A percentile compares a stretch with the other conserved stretches of the same genome.
Conservation (phyloP, 2,888 invertebrate species). For the Xestia c-nigrum region DNA sequence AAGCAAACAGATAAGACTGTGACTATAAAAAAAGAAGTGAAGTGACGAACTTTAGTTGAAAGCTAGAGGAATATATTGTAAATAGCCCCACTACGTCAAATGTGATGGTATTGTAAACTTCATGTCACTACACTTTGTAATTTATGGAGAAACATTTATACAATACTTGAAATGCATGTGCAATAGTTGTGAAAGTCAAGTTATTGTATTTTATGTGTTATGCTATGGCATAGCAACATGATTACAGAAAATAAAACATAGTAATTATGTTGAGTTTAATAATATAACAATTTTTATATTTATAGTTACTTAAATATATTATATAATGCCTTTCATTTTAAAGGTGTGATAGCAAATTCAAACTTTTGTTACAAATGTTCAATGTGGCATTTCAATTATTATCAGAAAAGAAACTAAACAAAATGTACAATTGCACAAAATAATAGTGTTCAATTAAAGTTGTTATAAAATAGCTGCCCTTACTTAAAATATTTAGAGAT, state of each 20-base stretch:
- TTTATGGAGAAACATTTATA: conserved; percentile 40
- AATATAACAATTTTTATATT: conserved; percentile 36
- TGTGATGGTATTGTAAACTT: conserved; percentile 57
- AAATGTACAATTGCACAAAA: conserved; percentile 60
- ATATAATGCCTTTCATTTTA: conserved; percentile 27
- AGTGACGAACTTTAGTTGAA: conserved; percentile 69
- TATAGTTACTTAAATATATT: conserved; percentile 22
- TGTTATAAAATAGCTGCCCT: conserved; percentile 47
- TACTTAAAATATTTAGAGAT: conserved; percentile 42
- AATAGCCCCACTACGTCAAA: conserved; percentile 39
- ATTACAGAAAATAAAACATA: conserved; percentile 29
- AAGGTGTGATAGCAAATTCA: background rate
- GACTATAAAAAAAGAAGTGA: conserved; percentile 82
- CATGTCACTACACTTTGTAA: conserved; percentile 35
- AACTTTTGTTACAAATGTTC: conserved; percentile 49
- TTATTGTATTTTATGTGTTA: conserved; percentile 45
- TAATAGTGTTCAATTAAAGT: conserved; percentile 63
- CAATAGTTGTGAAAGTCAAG: conserved; percentile 61
- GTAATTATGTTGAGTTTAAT: conserved; percentile 40
- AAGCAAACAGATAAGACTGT: conserved; percentile 86
- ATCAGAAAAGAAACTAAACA: conserved; percentile 11
- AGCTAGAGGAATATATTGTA: conserved; percentile 53
- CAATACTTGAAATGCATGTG: conserved; percentile 61
- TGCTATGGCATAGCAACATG: conserved; percentile 47
- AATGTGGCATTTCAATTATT: conserved; percentile 52